phyloP scores from a whole-genome alignment of 2,888 invertebrate species.

The Eupithecia vulgata region DNA sequence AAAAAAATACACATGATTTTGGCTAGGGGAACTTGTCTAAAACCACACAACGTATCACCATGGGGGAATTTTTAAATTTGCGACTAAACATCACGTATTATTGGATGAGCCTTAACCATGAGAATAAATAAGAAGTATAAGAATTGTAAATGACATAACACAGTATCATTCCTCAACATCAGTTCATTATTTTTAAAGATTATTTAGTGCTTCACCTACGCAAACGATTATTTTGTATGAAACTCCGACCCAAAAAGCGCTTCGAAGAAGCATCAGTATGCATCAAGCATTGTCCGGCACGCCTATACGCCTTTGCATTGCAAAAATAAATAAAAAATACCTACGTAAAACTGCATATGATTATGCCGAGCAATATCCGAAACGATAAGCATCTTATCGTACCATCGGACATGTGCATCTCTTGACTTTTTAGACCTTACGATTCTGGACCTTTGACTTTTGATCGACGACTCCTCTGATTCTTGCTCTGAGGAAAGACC shows the following conservation, averaged over 20 bases:
- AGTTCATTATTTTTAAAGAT: not conserved
- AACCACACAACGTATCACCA: no score
- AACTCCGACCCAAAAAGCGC: not conserved
- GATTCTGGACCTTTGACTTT: constrained; percentile 54
- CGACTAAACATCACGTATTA: no score
- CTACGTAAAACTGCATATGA: constrained; percentile 70
- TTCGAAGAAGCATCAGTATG: constrained; percentile 54
- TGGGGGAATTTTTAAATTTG: no score
- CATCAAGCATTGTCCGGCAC: constrained; percentile 70
- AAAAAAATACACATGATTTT: no score
- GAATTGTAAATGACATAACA: not conserved
- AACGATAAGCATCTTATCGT: constrained; percentile 82
- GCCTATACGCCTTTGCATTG: constrained; percentile 66
- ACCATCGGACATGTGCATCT: constrained; percentile 75
- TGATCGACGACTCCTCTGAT: constrained; percentile 28
- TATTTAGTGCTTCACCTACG: not conserved
- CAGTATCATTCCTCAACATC: not conserved
- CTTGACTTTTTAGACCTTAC: constrained; percentile 63
- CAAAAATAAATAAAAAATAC: constrained; percentile 54
- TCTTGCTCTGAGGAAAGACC: not conserved
- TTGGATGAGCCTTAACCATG: no score
- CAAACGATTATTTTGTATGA: not conserved
- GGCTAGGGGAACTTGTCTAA: no score
- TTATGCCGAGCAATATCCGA: constrained; percentile 83
- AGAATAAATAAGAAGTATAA: not conserved